Evolutionary conservation across 2,113 vertebrate species (phyloP), one percentile per base, ranked within the genome.

Genomic region (Rhinopithecus roxellana): DNA sequence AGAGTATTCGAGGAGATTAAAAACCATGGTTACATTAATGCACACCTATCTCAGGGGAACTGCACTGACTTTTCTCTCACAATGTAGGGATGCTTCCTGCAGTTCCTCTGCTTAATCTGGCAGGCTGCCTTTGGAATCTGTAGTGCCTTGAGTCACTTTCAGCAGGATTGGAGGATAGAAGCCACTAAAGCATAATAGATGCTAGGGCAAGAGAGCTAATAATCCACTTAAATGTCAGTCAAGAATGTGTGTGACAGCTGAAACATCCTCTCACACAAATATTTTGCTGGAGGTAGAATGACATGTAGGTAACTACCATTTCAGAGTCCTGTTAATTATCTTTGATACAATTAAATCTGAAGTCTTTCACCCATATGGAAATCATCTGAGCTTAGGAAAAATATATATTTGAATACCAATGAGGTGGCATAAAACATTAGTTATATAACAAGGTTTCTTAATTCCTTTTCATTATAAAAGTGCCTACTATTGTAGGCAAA

Each of bases 1-100:
- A 93, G 83, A 92, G 69, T 82, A 91, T 80, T 82, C 81, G 95
- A 94, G 57, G 96, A 89, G 98, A 98, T 98, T 96, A 97, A 93
- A 96, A 98, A 96, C 97, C 84, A 94, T 97, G 90, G 93, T 94
- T 98, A 97, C 85, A 22, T 80, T 79, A 95, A 90, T 0, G 5
- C 61, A 94, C 96, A 87, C 89, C 87, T 89, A 64, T 61, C 75
- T 48, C 85, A 30, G 50, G 93, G 93, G 92, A 97, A 22, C 70
- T 40, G 16, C 23, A 25, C 67, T 50, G 93, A 48, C 72, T 75
- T 94, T 85, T 74, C 48, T 84, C 61, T 91, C 81, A 88, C 64
- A 90, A 5, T 35, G 6, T 3, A 5, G 12, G 18, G 50, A 1
- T 32, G 74, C 80, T 82, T 94, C 89, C 88, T 35, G 59, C 32